These are phyloP conservation scores for Agraylea sexmaculata DNA, from an alignment of 1,140 invertebrate genomes.

Conservation along the genomic window DNA sequence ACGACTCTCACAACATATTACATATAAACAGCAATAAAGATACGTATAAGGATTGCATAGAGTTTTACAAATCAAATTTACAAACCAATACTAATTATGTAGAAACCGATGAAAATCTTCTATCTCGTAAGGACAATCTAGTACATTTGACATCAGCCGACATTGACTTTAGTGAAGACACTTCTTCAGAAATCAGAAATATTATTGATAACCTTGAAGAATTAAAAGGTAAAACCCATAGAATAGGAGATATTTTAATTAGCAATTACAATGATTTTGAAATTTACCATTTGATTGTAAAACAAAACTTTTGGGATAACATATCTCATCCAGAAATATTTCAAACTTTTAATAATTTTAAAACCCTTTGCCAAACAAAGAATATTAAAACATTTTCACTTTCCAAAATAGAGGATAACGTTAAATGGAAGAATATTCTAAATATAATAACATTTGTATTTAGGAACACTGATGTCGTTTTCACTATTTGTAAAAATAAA, in stretches of 20 bases:
- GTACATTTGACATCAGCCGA: too few species aligned
- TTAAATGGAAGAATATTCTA: constrained; percentile 18
- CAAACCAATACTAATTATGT: too few species aligned
- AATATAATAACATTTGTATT: constrained; percentile 18
- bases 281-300: constrained; percentile 15
- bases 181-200: too few species aligned
- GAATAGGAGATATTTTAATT: constrained; percentile 5
- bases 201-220: too few species aligned
- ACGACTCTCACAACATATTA: too few species aligned
- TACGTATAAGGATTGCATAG: too few species aligned
- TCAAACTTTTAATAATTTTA: constrained; percentile 11
- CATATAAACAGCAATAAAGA: too few species aligned
- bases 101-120: too few species aligned
- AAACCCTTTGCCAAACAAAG: constrained; percentile 10
- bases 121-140: too few species aligned
- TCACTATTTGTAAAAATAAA: constrained; percentile 15
- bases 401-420: constrained; percentile 8
- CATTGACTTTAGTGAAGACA: too few species aligned
- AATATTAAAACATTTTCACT: constrained; percentile 13
- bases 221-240: too few species aligned
- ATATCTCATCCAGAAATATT: constrained; percentile 16
- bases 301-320: constrained; percentile 18
- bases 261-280: background rate
- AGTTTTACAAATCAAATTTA: too few species aligned
- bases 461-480: constrained; percentile 10